phyloP scores from a whole-genome alignment of 2,888 invertebrate genomes.

The Ditylenchus weischeri region DNA sequence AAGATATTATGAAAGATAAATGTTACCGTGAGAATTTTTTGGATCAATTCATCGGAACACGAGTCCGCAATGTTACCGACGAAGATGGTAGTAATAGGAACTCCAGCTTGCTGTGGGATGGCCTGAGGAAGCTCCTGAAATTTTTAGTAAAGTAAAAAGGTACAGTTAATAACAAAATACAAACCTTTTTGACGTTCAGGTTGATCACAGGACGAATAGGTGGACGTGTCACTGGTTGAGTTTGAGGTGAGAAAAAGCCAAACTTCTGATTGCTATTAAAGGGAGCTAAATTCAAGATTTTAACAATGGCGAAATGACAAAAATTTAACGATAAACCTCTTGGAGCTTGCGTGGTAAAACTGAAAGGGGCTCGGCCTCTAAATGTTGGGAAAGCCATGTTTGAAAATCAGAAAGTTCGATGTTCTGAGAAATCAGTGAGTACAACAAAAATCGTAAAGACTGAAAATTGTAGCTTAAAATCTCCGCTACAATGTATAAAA shows the following conservation, averaged over 20 bases:
- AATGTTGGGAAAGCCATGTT: too few relatives aligned
- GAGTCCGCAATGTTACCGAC: conserved; percentile 92
- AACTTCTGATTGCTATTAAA: conserved; percentile 18
- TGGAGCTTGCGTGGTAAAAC: too few relatives aligned
- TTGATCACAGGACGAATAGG: conserved; percentile 9
- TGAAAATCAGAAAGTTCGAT: too few relatives aligned
- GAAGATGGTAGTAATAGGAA: conserved; percentile 66
- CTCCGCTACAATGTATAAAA: too few relatives aligned
- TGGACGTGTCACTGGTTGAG: background rate
- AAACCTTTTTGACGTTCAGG: conserved; percentile 12
- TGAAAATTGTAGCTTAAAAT: too few relatives aligned
- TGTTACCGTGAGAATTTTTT: conserved; percentile 73
- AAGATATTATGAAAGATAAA: background rate
- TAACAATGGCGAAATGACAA: too few relatives aligned
- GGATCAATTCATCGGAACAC: conserved; percentile 89
- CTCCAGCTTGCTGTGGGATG: background rate
- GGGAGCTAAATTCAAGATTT: conserved; percentile 2
- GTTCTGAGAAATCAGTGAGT: too few relatives aligned
- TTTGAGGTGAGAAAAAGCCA: conserved; percentile 24
- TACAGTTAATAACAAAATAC: background rate
- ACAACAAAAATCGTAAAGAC: too few relatives aligned
- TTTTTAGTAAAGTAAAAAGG: background rate
- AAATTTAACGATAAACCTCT: too few relatives aligned
- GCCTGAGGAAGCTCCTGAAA: conserved; percentile 1
- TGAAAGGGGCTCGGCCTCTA: too few relatives aligned